Conservation (phyloP, 2,888 invertebrate species). For the Steromphala cineraria region DNA sequence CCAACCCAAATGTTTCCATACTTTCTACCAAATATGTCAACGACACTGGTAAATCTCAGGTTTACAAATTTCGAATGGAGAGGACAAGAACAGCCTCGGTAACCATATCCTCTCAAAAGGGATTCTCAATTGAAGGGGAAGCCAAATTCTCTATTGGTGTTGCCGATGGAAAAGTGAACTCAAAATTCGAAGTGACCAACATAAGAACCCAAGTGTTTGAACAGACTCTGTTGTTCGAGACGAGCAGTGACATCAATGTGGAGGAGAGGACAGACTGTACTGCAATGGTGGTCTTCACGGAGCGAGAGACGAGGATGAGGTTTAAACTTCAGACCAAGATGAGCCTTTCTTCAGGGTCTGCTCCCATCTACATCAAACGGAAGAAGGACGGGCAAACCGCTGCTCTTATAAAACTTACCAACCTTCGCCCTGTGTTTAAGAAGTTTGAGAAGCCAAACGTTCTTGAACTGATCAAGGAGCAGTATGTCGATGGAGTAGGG, state of each 20-base stretch:
- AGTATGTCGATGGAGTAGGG: background rate
- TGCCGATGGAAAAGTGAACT: constrained; percentile 24
- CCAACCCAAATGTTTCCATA: background rate
- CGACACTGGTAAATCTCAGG: constrained; percentile 33
- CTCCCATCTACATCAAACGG: constrained; percentile 23
- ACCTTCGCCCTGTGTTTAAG: constrained; percentile 29
- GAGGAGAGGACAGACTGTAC: constrained; percentile 28
- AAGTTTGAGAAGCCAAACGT: background rate
- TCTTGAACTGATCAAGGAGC: background rate
- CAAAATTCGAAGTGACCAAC: constrained; percentile 33
- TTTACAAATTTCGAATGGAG: constrained; percentile 41
- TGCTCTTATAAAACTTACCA: constrained; percentile 13
- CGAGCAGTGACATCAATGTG: constrained; percentile 39
- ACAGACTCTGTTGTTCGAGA: constrained; percentile 36
- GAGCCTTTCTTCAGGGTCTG: constrained; percentile 31
- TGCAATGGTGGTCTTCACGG: constrained; percentile 34
- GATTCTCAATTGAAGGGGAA: constrained; percentile 34
- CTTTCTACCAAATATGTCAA: constrained; percentile 38
- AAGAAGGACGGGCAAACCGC: constrained; percentile 12
- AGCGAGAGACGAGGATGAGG: constrained; percentile 28
- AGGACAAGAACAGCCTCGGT: constrained; percentile 34
- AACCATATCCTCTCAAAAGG: constrained; percentile 35
- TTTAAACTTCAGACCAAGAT: constrained; percentile 35
- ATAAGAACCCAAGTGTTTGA: constrained; percentile 32
- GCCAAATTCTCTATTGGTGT: constrained; percentile 31